These are phyloP conservation scores for Epinephelus fuscoguttatus DNA, from an alignment of 2,113 vertebrate species.

Conservation along the genomic window DNA sequence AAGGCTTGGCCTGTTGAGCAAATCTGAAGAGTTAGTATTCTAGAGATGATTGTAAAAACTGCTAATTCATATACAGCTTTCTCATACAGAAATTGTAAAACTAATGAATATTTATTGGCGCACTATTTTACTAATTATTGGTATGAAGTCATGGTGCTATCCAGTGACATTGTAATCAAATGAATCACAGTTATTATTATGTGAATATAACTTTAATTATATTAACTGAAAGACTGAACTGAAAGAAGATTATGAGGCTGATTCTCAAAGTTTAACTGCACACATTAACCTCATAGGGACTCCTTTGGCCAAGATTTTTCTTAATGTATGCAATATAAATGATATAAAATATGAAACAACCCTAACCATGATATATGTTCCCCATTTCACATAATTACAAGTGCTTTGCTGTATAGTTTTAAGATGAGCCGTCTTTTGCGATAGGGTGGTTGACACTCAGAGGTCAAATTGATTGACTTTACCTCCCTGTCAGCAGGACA, in stretches of 20 bases:
- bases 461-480: conserved; percentile 31
- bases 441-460: conserved; percentile 7
- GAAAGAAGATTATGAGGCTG: neutral
- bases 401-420: conserved; percentile 32
- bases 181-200: conserved; percentile 22
- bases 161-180: conserved; percentile 7
- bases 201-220: conserved; percentile 15
- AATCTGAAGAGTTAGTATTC: neutral
- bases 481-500: conserved; percentile 14
- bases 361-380: conserved; percentile 26
- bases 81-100: neutral
- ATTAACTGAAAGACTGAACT: conserved; percentile 16
- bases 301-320: conserved; percentile 5
- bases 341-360: conserved; percentile 10
- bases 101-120: neutral
- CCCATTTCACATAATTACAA: conserved; percentile 35
- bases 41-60: neutral
- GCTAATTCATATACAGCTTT: neutral
- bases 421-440: neutral
- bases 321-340: conserved; percentile 37
- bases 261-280: conserved; percentile 24
- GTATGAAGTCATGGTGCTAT: neutral
- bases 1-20: too few relatives aligned
- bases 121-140: neutral
- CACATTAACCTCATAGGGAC: conserved; percentile 20